Evolutionary conservation across 1,140 invertebrate genomes (phyloP).

Genomic region (Saccostrea glomerata): DNA sequence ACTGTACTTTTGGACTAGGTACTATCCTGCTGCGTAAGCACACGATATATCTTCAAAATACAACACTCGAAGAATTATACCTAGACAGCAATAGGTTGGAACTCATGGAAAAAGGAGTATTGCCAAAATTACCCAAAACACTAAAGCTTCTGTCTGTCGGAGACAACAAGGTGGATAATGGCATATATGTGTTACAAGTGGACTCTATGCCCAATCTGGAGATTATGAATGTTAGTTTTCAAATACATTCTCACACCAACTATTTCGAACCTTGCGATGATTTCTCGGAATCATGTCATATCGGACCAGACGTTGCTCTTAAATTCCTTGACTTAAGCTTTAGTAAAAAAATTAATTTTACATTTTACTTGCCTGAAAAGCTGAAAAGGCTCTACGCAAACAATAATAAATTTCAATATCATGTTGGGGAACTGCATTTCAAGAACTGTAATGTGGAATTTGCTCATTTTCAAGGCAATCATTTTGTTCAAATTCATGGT

Average conservation of each 20-base stretch:
- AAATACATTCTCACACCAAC: constrained; percentile 4
- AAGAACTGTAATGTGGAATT: not conserved
- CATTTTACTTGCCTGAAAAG: not conserved
- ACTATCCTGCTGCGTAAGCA: constrained; percentile 10
- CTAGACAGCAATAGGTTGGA: constrained; percentile 50
- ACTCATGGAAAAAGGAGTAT: constrained; percentile 22
- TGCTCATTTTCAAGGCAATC: not conserved
- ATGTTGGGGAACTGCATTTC: not conserved
- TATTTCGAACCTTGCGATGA: not conserved
- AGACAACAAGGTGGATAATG: constrained; percentile 47
- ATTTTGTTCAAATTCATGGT: not conserved
- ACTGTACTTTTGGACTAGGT: constrained; percentile 46
- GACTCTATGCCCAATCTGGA: not conserved
- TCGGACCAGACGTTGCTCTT: not conserved
- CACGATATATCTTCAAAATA: constrained; percentile 18
- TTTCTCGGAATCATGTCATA: not conserved
- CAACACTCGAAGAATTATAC: constrained; percentile 40
- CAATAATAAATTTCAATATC: not conserved
- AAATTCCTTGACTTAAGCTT: not conserved
- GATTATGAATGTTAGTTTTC: constrained; percentile 10
- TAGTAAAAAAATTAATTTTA: not conserved
- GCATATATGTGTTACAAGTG: constrained; percentile 29
- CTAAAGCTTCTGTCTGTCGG: constrained; percentile 36
- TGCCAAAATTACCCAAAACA: not conserved
- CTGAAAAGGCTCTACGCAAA: not conserved